phyloP scores from a whole-genome alignment of 2,888 invertebrate genomes.

The Caprella mutica region DNA sequence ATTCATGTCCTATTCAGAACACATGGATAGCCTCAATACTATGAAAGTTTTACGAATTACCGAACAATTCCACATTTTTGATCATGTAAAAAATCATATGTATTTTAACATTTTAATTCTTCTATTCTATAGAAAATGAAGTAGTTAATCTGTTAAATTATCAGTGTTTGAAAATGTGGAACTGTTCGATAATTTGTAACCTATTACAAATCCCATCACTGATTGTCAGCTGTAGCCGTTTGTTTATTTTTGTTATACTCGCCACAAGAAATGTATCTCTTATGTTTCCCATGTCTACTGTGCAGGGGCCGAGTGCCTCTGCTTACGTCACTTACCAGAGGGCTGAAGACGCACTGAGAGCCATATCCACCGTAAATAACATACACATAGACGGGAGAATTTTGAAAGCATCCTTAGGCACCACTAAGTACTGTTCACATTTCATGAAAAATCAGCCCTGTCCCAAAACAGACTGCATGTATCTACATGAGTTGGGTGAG shows the following conservation, averaged over 20 bases:
- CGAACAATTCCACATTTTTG: too few relatives aligned
- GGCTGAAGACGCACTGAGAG: conserved; percentile 84
- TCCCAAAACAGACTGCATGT: conserved; percentile 99
- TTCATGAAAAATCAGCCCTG: conserved; percentile 97
- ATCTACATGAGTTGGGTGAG: conserved; percentile 90
- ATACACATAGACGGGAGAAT: conserved; percentile 88
- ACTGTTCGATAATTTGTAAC: too few relatives aligned
- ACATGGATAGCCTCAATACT: too few relatives aligned
- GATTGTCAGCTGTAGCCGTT: neutral
- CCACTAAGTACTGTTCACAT: conserved; percentile 99
- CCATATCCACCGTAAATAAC: conserved; percentile 96
- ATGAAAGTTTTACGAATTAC: too few relatives aligned
- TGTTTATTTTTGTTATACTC: neutral
- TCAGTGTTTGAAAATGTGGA: too few relatives aligned
- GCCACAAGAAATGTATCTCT: neutral
- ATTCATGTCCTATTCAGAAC: too few relatives aligned
- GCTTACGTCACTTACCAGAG: conserved; percentile 92
- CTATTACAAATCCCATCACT: too few relatives aligned
- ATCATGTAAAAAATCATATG: too few relatives aligned
- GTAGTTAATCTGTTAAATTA: too few relatives aligned
- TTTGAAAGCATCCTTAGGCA: conserved; percentile 94
- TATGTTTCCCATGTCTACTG: neutral
- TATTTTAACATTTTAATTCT: too few relatives aligned
- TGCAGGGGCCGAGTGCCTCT: conserved; percentile 45
- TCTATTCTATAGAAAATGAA: too few relatives aligned